These are phyloP conservation scores for Drosophila histrio DNA, from an alignment of 2,888 invertebrate species.

Conservation along the genomic window DNA sequence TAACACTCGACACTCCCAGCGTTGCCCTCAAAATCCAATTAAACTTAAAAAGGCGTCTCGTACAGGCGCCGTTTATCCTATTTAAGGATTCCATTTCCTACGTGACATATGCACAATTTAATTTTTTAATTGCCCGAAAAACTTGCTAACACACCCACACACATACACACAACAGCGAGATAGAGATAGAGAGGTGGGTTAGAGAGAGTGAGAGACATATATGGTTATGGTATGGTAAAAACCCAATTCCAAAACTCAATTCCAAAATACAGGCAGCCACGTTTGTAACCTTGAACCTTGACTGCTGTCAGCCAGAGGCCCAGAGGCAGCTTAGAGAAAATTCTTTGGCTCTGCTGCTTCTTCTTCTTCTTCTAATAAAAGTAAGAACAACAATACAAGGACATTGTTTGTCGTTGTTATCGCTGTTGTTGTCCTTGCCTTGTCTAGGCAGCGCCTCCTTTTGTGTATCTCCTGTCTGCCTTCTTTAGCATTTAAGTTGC, in stretches of 20 bases:
- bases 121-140: constrained; percentile 76
- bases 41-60: constrained; percentile 65
- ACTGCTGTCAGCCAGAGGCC: constrained; percentile 19
- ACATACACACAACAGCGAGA: neutral
- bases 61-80: constrained; percentile 29
- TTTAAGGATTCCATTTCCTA: constrained; percentile 46
- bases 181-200: neutral
- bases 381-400: constrained; percentile 50
- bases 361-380: constrained; percentile 39
- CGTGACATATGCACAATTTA: constrained; percentile 77
- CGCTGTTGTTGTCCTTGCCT: constrained; percentile 21
- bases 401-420: constrained; percentile 38
- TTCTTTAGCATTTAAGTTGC: constrained; percentile 64
- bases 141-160: constrained; percentile 33
- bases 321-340: constrained; percentile 19
- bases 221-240: constrained; percentile 3
- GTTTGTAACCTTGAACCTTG: constrained; percentile 72
- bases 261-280: constrained; percentile 35
- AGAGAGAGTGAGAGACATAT: neutral
- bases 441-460: constrained; percentile 32
- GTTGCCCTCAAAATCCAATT: constrained; percentile 69
- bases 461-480: constrained; percentile 1
- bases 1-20: constrained; percentile 28
- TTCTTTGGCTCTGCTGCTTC: constrained; percentile 52
- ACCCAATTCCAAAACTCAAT: constrained; percentile 19